Base-by-base conservation (phyloP, 1,140 invertebrate species). In the Trichonephila clavata region DNA sequence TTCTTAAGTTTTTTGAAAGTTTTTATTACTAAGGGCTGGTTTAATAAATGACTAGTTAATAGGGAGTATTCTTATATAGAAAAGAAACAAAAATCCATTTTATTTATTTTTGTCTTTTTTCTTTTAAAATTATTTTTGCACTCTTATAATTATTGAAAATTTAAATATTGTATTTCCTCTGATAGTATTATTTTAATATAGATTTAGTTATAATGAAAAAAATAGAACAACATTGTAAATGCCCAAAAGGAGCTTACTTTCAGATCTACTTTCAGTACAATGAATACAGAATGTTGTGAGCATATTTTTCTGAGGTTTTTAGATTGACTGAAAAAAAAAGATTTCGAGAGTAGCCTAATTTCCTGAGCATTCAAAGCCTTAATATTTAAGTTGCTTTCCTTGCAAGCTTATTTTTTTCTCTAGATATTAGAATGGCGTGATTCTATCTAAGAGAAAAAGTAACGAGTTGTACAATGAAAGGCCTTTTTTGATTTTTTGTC, bases 401-500 rank as follows among this genome's bases (percentile, higher is more conserved):
- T 50, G 39, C 14, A 43, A 24, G 43, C n/a, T 2, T 8, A 8
- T 83, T 83, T 83, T 57, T 57, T 83, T 59, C 39, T 16, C 43
- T 13, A n/a, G 81, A 83, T 50, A 83, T 83, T 39, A n/a, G 81
- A 77, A 77, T 77, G 32, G 71, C 71, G 71, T 77, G 71, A 77
- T 77, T 77, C 71, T 71, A 83, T 83, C 50, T 57, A 83, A 83
- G 8, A n/a, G 43, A 57, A 83, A 83, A 83, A 83, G 81, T 57
- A 57, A 57, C 43, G 32, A 43, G 77, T 50, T 50, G 24, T 81
- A 20, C 50, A 50, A 57, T 59, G 50, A 83, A 57, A 59, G 43
- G 81, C 39, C 50, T 50, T 59, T 59, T 81, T 83, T 50, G 81
- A 83, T 83, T 83, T 59, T 18, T 81, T 81, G 77, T 81, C 39